Evolutionary conservation across 2,888 invertebrate species (phyloP), one percentile per base, ranked within the genome.

Genomic region (Galerucella calmariensis): DNA sequence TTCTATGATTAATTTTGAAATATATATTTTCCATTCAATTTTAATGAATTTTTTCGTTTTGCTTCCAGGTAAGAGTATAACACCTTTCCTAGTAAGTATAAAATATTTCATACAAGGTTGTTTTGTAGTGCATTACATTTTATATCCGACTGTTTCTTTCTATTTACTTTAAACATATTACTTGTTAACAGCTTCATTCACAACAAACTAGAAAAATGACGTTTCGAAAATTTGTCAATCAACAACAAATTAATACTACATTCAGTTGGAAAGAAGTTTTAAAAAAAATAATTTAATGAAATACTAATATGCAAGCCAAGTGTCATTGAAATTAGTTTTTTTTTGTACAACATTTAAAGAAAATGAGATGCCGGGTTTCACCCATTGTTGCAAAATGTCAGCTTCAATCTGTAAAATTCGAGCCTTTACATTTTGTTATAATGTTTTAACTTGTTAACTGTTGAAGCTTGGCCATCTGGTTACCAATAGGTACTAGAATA

Each of bases 41-140:
- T n/a, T 51, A 51, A 51, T 51, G 3, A 4, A 0, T 51, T 27
- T 27, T 24, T 59, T 14, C 27, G 20, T 14, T 59, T 59, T 41
- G 8, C 35, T 59, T 59, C 10, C 59, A 59, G 59, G 59, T 59
- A 59, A 59, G 59, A 59, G 27, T 27, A 11, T 0, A 59, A 59
- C 24, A 11, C 20, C 20, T 5, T 14, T 12, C 2, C 6, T 12
- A 2, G 59, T 59, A 59, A 59, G 59, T 59, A 59, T 27, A 12
- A 20, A 58, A 16, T 24, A 58, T 48, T 48, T 48, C 14, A 48
- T 48, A 48, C 35, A 41, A 35, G 35, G 35, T 35, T 35, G 6
- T 27, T 27, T 35, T 35, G 51, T 14, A 1, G 3, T 14, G 12
- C 12, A 51, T 4, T 6, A 51, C n/a, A 4, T 51, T 51, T 51